These are phyloP conservation scores for Montifringilla adamsi DNA, from an alignment of 2,113 vertebrate species.

Conservation along the genomic window DNA sequence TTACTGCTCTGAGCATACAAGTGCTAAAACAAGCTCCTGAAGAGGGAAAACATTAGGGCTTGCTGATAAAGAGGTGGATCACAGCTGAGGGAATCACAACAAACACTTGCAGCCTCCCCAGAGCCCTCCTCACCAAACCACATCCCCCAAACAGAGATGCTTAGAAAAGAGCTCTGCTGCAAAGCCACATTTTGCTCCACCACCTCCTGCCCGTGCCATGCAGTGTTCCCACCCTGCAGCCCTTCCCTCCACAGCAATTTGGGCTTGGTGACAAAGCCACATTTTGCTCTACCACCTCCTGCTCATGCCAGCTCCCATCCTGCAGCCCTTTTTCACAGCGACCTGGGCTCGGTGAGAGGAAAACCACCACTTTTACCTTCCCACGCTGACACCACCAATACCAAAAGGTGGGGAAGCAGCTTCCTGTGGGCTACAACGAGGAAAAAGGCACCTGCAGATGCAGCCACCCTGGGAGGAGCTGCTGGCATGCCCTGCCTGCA, in stretches of 20 bases:
- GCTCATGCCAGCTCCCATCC: background rate
- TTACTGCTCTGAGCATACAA: background rate
- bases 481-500: background rate
- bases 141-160: background rate
- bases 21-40: background rate
- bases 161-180: background rate
- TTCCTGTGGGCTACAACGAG: rapidly evolving
- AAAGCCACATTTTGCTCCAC: background rate
- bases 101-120: background rate
- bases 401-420: background rate
- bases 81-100: background rate
- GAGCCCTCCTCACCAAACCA: background rate
- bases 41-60: background rate
- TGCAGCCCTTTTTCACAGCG: background rate
- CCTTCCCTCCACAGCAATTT: background rate
- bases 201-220: background rate
- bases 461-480: background rate
- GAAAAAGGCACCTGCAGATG: background rate
- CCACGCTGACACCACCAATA: background rate
- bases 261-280: background rate
- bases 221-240: background rate
- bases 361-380: background rate
- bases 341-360: rapidly evolving
- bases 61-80: background rate
- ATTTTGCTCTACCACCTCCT: background rate